These are phyloP conservation scores for Formicarius rufipectus DNA, from an alignment of 2,113 vertebrate genomes.

Conservation along the genomic window DNA sequence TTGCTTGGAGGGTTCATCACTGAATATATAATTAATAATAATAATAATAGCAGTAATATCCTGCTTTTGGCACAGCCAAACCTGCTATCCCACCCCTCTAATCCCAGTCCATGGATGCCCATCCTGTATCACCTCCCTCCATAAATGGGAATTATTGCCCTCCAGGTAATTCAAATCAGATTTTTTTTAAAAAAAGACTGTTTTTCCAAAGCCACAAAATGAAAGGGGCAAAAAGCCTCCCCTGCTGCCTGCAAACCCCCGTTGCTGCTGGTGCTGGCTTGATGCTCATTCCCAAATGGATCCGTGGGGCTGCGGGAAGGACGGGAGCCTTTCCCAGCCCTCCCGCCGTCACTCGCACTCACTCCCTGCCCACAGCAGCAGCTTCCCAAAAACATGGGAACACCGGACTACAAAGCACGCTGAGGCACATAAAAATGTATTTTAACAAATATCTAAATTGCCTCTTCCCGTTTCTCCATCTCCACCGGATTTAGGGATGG, in stretches of 20 bases:
- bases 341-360: accelerated
- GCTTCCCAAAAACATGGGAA: background rate
- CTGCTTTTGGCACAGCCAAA: background rate
- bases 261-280: background rate
- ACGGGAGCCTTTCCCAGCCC: background rate
- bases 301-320: background rate
- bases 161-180: background rate
- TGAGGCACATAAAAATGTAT: background rate
- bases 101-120: accelerated
- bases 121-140: background rate
- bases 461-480: background rate
- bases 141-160: accelerated
- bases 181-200: no score
- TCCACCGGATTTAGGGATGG: accelerated
- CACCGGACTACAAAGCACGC: accelerated
- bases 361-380: background rate
- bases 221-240: background rate
- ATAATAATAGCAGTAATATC: background rate
- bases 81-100: background rate
- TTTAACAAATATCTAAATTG: accelerated
- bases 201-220: background rate
- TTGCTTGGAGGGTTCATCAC: accelerated
- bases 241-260: background rate
- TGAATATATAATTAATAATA: background rate
- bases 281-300: background rate